Evolutionary conservation across 1,140 invertebrate genomes (phyloP).

Genomic region (Musca domestica): DNA sequence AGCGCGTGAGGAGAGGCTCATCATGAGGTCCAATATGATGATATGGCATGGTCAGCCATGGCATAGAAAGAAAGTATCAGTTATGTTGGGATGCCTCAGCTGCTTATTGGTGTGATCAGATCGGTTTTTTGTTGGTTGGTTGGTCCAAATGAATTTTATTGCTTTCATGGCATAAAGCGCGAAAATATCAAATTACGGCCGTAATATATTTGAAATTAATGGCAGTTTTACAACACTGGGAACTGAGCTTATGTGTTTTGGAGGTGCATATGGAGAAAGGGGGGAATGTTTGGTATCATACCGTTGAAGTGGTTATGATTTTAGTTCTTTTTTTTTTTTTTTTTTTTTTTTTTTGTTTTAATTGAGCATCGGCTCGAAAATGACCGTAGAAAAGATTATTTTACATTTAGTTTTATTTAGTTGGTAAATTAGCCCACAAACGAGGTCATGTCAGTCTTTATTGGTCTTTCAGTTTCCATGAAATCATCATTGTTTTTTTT

Average conservation of each 20-base stretch:
- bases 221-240: conserved; percentile 20
- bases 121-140: background rate
- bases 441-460: conserved; percentile 4
- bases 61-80: conserved; percentile 11
- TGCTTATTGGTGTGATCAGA: background rate
- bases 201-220: conserved; percentile 24
- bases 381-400: background rate
- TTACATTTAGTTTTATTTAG: conserved; percentile 25
- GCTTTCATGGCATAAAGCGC: conserved; percentile 9
- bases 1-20: no score
- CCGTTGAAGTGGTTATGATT: conserved; percentile 2
- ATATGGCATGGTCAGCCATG: no score
- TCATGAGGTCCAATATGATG: no score
- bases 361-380: no score
- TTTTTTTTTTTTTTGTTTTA: background rate
- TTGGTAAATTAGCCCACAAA: conserved; percentile 22
- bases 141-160: conserved; percentile 12
- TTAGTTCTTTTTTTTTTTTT: background rate
- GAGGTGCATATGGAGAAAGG: background rate
- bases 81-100: background rate
- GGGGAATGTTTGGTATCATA: background rate
- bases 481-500: background rate
- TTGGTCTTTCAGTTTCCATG: background rate
- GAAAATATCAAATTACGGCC: conserved; percentile 24
- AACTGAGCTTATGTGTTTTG: background rate